These are phyloP conservation scores for Mactromeris polynyma DNA, from an alignment of 2,888 invertebrate species.

Conservation along the genomic window DNA sequence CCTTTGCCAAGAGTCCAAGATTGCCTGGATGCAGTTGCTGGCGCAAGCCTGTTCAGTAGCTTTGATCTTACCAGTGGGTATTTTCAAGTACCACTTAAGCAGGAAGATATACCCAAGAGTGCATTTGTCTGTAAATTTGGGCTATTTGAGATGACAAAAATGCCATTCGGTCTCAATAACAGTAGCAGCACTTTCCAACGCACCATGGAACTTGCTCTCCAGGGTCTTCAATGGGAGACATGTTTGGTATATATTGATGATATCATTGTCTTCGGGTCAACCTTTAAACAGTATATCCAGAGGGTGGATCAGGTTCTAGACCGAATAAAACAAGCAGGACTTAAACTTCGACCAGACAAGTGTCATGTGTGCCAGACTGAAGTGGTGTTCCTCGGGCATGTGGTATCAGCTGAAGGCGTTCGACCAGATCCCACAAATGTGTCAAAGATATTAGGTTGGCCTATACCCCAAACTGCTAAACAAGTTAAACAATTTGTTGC, in stretches of 20 bases:
- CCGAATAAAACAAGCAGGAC: constrained; percentile 29
- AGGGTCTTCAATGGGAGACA: too few relatives aligned
- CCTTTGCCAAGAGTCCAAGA: constrained; percentile 38
- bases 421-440: too few relatives aligned
- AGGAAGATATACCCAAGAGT: constrained; percentile 44
- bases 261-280: too few relatives aligned
- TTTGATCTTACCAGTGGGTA: constrained; percentile 49
- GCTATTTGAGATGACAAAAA: constrained; percentile 54
- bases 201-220: background rate
- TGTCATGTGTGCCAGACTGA: constrained; percentile 55
- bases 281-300: constrained; percentile 46
- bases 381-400: constrained; percentile 52
- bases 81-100: constrained; percentile 35
- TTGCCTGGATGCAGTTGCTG: constrained; percentile 39
- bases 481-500: constrained; percentile 54
- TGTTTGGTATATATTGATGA: too few relatives aligned
- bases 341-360: constrained; percentile 56
- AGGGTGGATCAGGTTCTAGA: constrained; percentile 42
- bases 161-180: constrained; percentile 52
- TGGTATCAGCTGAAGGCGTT: constrained; percentile 43
- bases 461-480: constrained; percentile 40
- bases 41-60: constrained; percentile 22
- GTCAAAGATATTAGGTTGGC: constrained; percentile 54
- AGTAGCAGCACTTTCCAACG: too few relatives aligned
- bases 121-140: constrained; percentile 59